Evolutionary conservation across 1,140 invertebrate genomes (phyloP).

Genomic region (Laupala kohalensis): DNA sequence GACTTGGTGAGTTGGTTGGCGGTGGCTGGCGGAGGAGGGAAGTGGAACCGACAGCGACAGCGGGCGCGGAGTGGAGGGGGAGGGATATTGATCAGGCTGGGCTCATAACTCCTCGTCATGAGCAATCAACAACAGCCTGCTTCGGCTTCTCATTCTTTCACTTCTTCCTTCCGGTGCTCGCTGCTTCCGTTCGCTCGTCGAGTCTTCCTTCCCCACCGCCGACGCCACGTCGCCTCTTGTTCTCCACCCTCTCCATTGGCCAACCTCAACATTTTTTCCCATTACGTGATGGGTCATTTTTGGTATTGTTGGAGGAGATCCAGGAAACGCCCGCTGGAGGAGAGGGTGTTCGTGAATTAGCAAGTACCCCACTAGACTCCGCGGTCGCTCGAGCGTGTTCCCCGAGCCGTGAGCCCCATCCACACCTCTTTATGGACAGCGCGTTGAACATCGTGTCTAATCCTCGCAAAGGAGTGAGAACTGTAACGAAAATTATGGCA

Average conservation of each 20-base stretch:
- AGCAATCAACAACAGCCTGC: neutral
- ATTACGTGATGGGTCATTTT: too few species aligned
- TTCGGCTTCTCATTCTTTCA: neutral
- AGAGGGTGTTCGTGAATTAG: too few species aligned
- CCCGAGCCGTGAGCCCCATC: neutral
- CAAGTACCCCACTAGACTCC: neutral
- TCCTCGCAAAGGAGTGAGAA: neutral
- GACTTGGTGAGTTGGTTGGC: neutral
- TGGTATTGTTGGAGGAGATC: too few species aligned
- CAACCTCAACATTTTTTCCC: too few species aligned
- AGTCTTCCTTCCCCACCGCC: slow-evolving; percentile 17
- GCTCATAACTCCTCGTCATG: neutral
- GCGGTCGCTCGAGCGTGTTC: too few species aligned
- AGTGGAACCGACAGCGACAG: slow-evolving; percentile 4
- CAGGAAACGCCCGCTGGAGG: too few species aligned
- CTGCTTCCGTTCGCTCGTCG: slow-evolving; percentile 6
- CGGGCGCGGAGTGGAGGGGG: slow-evolving; percentile 2
- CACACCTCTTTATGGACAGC: neutral
- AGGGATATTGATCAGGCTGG: slow-evolving; percentile 17
- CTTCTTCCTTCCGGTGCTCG: neutral
- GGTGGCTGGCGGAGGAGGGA: slow-evolving; percentile 14
- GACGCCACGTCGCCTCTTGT: slow-evolving; percentile 25
- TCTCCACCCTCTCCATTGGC: neutral
- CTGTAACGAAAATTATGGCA: neutral
- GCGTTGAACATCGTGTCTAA: neutral